Evolutionary conservation across 1,140 invertebrate genomes (phyloP), one percentile per base, ranked within the genome.

Genomic region (Drosophila quadrilineata): DNA sequence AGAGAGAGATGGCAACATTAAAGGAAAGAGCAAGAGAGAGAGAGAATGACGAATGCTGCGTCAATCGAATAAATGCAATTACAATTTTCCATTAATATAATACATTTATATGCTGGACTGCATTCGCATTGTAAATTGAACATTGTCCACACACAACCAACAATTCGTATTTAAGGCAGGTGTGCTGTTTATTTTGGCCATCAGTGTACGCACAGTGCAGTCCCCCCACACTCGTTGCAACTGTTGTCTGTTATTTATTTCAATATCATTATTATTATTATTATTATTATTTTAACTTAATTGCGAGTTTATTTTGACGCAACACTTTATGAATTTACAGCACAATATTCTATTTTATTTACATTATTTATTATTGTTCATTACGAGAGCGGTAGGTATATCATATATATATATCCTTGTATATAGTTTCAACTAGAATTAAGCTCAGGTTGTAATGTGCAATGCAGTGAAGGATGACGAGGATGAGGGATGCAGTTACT

Each of bases 41-140:
- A 28, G 26, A 57, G 36, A 57, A 35, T 31, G 59, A n/a, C 40
- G 14, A 48, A 56, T 38, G 52, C 53, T 26, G 60, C 50, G 31
- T 48, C 76, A 82, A 72, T 76, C 76, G 53, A 72, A 84, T 63
- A 82, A 80, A 84, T 84, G 73, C 74, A 84, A 85, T 85, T 79
- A 79, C 58, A 77, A 58, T 67, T 64, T 74, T 77, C 73, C 79
- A 84, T 84, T 84, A 64, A 74, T 73, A 77, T 73, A 73, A 58
- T 48, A 68, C 70, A 71, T 72, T 68, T 75, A 82, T 82, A 68
- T 63, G 58, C 58, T 41, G 38, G 0, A n/a, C 50, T 66, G 63
- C 63, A 63, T 63, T 29, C 58, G 28, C 43, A 49, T 24, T 56
- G 63, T 67, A 62, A 19, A 62, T 62, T 53, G n/a, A n/a, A n/a